These are phyloP conservation scores for Samia ricini DNA, from an alignment of 1,140 invertebrate species.

Conservation along the genomic window DNA sequence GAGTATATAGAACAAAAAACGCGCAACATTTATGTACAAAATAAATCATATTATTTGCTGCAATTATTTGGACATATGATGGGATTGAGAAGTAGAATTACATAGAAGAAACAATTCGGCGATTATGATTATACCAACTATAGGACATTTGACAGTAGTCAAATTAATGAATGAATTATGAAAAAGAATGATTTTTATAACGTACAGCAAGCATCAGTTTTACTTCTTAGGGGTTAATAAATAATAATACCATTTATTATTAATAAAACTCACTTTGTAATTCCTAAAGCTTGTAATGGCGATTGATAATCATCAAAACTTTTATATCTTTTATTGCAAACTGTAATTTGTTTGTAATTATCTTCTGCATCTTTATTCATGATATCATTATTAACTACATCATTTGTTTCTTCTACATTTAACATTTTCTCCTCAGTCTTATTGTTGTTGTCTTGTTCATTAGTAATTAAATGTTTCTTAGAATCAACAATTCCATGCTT, in stretches of 20 bases:
- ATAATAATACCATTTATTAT: neutral
- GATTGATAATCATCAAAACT: conserved; percentile 52
- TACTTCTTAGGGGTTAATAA: no score
- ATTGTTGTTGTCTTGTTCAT: neutral
- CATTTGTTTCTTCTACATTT: neutral
- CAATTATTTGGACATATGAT: no score
- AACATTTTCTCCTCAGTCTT: neutral
- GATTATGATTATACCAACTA: no score
- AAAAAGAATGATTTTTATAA: no score
- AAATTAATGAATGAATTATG: no score
- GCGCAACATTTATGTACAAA: no score
- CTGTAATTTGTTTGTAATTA: conserved; percentile 2
- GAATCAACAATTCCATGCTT: conserved; percentile 30
- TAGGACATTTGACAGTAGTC: no score
- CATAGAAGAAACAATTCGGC: no score
- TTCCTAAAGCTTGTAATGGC: conserved; percentile 52
- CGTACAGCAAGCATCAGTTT: no score
- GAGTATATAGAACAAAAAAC: no score
- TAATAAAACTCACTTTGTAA: conserved; percentile 47
- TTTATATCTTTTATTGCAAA: conserved; percentile 12
- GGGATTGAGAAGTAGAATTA: no score
- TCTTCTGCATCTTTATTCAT: conserved; percentile 8
- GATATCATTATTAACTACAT: neutral
- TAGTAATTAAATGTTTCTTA: neutral
- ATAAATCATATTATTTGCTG: no score